Evolutionary conservation across 2,113 vertebrate genomes (phyloP).

Genomic region (Hemichromis elongatus): DNA sequence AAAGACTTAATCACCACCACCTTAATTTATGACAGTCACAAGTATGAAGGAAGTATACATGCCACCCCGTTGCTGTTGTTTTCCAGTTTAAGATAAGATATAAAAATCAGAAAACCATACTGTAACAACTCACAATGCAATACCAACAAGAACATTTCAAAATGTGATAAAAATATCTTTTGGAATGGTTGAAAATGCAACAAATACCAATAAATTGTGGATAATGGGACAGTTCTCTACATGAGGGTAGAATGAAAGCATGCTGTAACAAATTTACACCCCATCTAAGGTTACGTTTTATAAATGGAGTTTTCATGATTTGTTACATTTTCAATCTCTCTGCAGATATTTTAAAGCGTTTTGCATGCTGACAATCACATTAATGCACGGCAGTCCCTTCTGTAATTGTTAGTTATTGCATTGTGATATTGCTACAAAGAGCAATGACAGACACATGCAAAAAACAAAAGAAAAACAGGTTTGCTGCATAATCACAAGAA

Average conservation of each 20-base stretch:
- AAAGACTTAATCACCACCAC: neutral
- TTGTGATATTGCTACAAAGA: neutral
- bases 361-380: neutral
- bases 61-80: neutral
- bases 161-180: neutral
- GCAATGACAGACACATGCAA: neutral
- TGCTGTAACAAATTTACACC: neutral
- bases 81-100: neutral
- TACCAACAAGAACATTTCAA: neutral
- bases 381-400: neutral
- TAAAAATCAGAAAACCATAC: neutral
- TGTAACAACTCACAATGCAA: neutral
- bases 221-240: neutral
- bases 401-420: neutral
- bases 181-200: neutral
- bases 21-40: neutral
- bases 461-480: neutral
- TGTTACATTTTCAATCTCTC: neutral
- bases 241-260: rapidly evolving
- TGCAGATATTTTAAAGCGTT: neutral
- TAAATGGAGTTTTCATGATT: neutral
- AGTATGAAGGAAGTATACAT: neutral
- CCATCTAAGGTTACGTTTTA: neutral
- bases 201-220: neutral
- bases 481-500: neutral